phyloP scores from a whole-genome alignment of 2,113 vertebrate species.

The Myrmecobius fasciatus region DNA sequence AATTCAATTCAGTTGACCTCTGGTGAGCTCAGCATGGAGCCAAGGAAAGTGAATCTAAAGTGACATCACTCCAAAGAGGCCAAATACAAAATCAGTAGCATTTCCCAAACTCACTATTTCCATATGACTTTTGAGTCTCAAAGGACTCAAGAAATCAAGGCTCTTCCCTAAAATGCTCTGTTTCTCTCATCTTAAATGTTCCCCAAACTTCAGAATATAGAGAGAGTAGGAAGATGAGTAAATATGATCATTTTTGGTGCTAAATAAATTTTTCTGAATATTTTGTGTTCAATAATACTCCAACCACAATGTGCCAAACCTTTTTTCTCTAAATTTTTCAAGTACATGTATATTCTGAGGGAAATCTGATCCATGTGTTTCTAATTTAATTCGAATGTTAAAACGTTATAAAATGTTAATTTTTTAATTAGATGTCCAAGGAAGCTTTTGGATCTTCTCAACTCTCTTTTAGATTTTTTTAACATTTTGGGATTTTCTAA shows the following conservation, averaged over 20 bases:
- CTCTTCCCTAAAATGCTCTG: not conserved
- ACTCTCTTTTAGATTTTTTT: conserved; percentile 43
- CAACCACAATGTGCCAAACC: conserved; percentile 70
- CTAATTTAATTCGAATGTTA: conserved; percentile 79
- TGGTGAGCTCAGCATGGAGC: not conserved
- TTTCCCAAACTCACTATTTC: not conserved
- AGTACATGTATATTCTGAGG: conserved; percentile 71
- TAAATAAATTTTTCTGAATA: conserved; percentile 75
- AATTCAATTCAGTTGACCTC: not conserved
- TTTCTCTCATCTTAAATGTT: conserved; percentile 19
- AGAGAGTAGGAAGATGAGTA: conserved; percentile 45
- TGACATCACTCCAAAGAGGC: not conserved
- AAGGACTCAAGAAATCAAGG: not conserved
- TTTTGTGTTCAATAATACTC: conserved; percentile 73
- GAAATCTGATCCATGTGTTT: conserved; percentile 77
- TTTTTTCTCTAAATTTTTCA: conserved; percentile 73
- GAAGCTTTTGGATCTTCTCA: conserved; percentile 56
- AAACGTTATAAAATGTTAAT: conserved; percentile 75
- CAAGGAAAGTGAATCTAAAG: not conserved
- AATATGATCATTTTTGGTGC: conserved; percentile 42
- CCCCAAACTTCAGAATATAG: not conserved
- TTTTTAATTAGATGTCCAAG: conserved; percentile 45
- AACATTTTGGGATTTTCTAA: conserved; percentile 23
- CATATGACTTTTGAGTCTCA: not conserved
- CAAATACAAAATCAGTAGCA: not conserved